Percentiles rank a stretch among this genome's conserved stretches.
These are phyloP conservation scores for Characodon lateralis DNA, from an alignment of 2,797 vertebrate species.

Conservation along the genomic window DNA sequence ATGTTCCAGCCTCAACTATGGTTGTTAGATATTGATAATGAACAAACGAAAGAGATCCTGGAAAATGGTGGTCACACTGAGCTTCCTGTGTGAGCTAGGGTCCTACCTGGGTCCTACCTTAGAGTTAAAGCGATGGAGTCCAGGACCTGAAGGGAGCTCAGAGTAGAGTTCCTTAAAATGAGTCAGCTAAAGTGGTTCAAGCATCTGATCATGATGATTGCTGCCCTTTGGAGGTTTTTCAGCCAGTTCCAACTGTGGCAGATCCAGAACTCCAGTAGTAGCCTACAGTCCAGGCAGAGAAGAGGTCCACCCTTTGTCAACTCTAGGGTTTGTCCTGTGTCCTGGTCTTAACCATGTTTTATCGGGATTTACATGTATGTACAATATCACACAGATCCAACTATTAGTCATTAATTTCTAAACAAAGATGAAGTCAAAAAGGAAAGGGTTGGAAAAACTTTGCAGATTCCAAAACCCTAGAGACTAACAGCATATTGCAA, in stretches of 20 bases:
- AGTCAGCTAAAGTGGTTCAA: neutral
- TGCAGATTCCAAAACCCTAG: neutral
- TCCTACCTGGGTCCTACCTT: neutral
- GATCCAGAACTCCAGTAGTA: neutral
- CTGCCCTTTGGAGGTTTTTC: neutral
- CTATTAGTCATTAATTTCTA: neutral
- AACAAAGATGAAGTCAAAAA: neutral
- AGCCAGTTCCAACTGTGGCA: neutral
- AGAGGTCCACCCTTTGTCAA: neutral
- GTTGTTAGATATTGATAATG: neutral
- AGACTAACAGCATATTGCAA: neutral
- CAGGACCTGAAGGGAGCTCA: neutral
- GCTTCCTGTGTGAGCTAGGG: neutral
- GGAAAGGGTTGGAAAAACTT: neutral
- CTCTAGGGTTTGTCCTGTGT: neutral
- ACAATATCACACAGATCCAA: neutral
- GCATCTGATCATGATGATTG: neutral
- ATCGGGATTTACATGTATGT: neutral
- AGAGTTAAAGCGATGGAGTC: neutral
- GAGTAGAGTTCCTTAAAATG: no score
- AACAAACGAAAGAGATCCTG: neutral
- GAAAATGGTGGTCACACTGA: neutral
- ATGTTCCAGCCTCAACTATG: neutral
- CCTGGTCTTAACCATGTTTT: neutral
- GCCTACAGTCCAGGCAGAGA: neutral